A percentile compares a stretch with the other conserved stretches of the same genome.
These are phyloP conservation scores for Echinarachnius parma DNA, from an alignment of 53 echinoderm and acorn worm species.

Conservation along the genomic window DNA sequence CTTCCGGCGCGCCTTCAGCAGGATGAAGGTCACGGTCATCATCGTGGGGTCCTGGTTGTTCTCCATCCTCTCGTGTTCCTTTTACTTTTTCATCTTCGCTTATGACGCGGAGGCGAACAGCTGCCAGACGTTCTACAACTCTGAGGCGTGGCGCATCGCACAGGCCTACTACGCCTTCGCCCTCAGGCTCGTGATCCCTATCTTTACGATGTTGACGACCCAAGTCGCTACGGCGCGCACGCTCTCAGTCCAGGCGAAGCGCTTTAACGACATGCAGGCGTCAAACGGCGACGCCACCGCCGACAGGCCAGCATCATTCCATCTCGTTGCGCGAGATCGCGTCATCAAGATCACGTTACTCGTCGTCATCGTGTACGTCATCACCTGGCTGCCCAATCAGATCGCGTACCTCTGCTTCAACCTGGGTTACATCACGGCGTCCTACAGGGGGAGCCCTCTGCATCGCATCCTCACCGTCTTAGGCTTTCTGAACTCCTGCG, in stretches of 20 bases:
- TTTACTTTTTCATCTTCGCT: neutral
- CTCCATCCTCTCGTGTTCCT: no score
- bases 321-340: conserved; percentile 43
- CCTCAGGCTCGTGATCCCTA: conserved; percentile 40
- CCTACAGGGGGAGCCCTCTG: conserved; percentile 33
- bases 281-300: no score
- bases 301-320: conserved; percentile 32
- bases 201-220: no score
- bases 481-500: conserved; percentile 58
- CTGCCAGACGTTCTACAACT: neutral
- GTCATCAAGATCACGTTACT: conserved; percentile 55
- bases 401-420: conserved; percentile 47
- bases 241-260: conserved; percentile 32
- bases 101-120: neutral
- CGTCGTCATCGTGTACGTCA: conserved; percentile 55
- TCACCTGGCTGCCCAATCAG: conserved; percentile 63
- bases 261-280: neutral
- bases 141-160: neutral
- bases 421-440: conserved; percentile 26
- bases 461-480: conserved; percentile 47
- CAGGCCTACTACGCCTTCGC: conserved; percentile 21
- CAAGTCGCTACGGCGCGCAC: conserved; percentile 38
- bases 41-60: no score
- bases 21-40: no score
- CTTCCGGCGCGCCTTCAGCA: no score